A percentile compares a stretch with the other conserved stretches of the same genome.
phyloP scores from a whole-genome alignment of 2,797 vertebrate genomes.

The Protosalanx chinensis region DNA sequence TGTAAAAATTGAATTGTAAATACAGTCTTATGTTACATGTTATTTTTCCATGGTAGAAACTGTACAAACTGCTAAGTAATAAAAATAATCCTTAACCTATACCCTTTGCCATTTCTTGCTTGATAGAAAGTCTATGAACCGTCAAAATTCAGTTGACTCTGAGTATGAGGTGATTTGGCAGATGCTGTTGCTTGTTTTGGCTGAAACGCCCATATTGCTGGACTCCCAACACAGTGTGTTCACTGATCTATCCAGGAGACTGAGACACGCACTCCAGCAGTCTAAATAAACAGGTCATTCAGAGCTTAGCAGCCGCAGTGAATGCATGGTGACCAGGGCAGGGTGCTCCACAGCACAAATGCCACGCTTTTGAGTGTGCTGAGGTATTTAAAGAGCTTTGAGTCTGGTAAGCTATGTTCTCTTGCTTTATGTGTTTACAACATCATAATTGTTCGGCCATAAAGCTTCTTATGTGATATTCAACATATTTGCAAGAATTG shows the following conservation, averaged over 20 bases:
- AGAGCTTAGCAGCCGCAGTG: constrained; percentile 39
- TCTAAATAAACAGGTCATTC: constrained; percentile 71
- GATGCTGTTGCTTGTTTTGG: constrained; percentile 66
- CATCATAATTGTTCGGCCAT: too few relatives aligned
- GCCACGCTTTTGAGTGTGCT: constrained; percentile 42
- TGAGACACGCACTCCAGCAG: constrained; percentile 50
- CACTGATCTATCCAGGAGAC: constrained; percentile 52
- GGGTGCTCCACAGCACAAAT: constrained; percentile 35
- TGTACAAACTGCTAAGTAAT: constrained; percentile 94
- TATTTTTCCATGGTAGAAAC: constrained; percentile 86
- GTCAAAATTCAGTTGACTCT: constrained; percentile 46
- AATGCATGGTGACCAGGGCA: constrained; percentile 38
- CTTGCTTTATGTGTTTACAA: too few relatives aligned
- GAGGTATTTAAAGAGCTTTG: constrained; percentile 47
- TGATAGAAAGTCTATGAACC: constrained; percentile 46
- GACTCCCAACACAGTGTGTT: constrained; percentile 46
- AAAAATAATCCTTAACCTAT: constrained; percentile 80
- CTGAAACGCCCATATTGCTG: constrained; percentile 46
- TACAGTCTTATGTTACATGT: constrained; percentile 83
- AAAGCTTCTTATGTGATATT: too few relatives aligned
- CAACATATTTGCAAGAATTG: too few relatives aligned
- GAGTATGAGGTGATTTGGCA: constrained; percentile 53
- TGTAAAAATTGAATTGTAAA: constrained; percentile 94
- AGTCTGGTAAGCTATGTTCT: constrained; percentile 32
- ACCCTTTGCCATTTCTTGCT: constrained; percentile 48